These are phyloP conservation scores for Struthidea cinerea DNA, from an alignment of 2,113 vertebrate genomes.

Conservation along the genomic window DNA sequence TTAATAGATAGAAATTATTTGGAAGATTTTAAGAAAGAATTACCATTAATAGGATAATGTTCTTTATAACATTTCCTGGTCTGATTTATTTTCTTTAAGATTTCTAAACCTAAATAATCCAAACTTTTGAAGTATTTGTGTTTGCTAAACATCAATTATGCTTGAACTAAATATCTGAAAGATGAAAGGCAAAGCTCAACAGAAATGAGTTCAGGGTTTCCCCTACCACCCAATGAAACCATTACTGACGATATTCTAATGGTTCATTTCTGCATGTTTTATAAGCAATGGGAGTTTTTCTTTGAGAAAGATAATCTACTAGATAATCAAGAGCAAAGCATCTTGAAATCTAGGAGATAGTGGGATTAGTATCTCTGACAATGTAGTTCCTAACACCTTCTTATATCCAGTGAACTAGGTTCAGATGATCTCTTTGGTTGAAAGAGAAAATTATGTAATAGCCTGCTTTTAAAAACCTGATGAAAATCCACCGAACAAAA, in stretches of 20 bases:
- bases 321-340: background rate
- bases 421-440: background rate
- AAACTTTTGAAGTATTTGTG: background rate
- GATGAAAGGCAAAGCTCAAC: background rate
- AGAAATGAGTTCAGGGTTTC: background rate
- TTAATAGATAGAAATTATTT: conserved; percentile 34
- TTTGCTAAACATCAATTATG: background rate
- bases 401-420: background rate
- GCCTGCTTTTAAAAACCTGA: background rate
- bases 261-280: background rate
- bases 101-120: background rate
- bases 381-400: background rate
- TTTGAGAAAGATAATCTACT: background rate
- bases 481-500: background rate
- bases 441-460: background rate
- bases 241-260: background rate
- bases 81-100: background rate
- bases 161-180: background rate
- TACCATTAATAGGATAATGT: background rate
- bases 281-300: background rate
- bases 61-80: conserved; percentile 7
- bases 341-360: background rate
- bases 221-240: background rate
- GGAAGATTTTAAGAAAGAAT: conserved; percentile 20
- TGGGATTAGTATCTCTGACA: background rate